These are phyloP conservation scores for Nibea coibor DNA, from an alignment of 2,113 vertebrate genomes.

Conservation along the genomic window DNA sequence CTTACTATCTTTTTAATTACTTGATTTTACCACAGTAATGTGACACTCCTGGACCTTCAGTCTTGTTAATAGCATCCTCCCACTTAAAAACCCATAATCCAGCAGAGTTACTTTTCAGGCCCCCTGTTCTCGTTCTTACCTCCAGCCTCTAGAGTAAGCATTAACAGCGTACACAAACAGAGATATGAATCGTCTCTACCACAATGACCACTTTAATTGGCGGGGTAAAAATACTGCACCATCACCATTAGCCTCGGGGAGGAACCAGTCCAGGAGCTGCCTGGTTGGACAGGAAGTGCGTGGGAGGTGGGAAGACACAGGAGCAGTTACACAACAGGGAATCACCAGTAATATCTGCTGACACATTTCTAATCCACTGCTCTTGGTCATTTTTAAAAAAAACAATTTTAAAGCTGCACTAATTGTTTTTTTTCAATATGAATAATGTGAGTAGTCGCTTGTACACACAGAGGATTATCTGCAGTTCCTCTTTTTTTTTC, in stretches of 20 bases:
- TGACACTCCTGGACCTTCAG: conserved; percentile 4
- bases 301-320: conserved; percentile 26
- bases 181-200: conserved; percentile 2
- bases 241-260: conserved; percentile 1
- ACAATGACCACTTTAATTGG: conserved; percentile 35
- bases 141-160: conserved; percentile 15
- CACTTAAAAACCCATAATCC: conserved; percentile 19
- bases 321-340: conserved; percentile 5
- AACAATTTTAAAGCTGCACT: neutral
- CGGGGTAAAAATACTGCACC: conserved; percentile 26
- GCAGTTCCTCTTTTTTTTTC: neutral
- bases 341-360: neutral
- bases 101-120: conserved; percentile 1
- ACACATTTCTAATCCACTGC: conserved; percentile 11
- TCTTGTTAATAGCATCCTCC: conserved; percentile 10
- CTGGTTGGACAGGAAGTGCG: conserved; percentile 11
- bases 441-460: neutral
- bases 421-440: neutral
- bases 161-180: neutral
- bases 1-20: conserved; percentile 31
- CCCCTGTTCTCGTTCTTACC: neutral
- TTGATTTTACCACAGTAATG: conserved; percentile 11
- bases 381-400: accelerated
- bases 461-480: neutral
- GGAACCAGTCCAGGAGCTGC: conserved; percentile 5